Conservation (phyloP, 2,113 vertebrate species). For the Silurus meridionalis region DNA sequence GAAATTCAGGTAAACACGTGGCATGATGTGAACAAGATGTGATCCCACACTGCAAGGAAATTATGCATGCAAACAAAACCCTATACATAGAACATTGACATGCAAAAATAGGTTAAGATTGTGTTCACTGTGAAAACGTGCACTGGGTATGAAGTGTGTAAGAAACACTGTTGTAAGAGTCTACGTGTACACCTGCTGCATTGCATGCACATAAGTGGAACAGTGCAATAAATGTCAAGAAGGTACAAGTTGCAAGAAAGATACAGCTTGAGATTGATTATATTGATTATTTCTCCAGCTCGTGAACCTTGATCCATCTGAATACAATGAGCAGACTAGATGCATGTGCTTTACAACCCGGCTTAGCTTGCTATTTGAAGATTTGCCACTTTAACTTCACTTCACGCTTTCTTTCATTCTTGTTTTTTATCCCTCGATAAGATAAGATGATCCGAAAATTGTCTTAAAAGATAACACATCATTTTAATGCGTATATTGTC, state of each 20-base stretch:
- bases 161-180: not conserved
- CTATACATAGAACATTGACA: not conserved
- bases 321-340: constrained; percentile 23
- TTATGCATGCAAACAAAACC: not conserved
- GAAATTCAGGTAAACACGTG: not conserved
- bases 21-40: not conserved
- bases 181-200: not conserved
- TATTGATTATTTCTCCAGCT: not conserved
- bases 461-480: not conserved
- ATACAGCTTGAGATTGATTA: not conserved
- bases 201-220: not conserved
- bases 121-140: not conserved
- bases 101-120: not conserved
- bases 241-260: not conserved
- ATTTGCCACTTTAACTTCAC: not conserved
- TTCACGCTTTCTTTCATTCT: not conserved
- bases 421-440: constrained; percentile 9
- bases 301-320: not conserved
- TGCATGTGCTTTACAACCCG: not conserved
- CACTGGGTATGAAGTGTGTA: not conserved
- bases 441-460: constrained; percentile 37
- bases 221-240: not conserved
- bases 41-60: not conserved
- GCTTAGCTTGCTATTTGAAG: not conserved
- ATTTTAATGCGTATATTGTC: constrained; percentile 40